Base-by-base conservation (phyloP, 2,888 invertebrate species). In the Polydrusus tereticollis region DNA sequence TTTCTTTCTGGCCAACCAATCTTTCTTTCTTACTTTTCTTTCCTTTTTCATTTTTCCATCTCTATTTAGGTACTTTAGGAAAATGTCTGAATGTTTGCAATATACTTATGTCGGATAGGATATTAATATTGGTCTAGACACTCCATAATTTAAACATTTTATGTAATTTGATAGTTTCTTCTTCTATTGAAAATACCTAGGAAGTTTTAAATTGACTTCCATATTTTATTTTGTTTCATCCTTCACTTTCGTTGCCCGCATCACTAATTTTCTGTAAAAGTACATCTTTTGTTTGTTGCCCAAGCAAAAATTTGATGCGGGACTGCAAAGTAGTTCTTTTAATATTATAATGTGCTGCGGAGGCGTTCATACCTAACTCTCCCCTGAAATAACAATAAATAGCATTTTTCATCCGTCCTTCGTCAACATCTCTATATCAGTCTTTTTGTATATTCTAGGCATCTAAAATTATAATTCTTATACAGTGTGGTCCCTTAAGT, bases 41-140 rank as follows among this genome's bases (percentile, higher is more conserved):
- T 23, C 43, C 6, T 58, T 20, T 14, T 47, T 20, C 21, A 41
- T 2, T 16, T 58, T 66, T 21, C 43, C n/a, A 47, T 68, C 50
- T 60, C 26, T 59, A 18, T 59, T 68, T 47, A 8, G 36, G 36
- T 10, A 10, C 7, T 3, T 41, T 21, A 20, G 67, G 59, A 45
- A 60, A 67, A 14, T 60, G 45, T 16, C 59, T 38, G 26, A 59
- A 67, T 29, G 59, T 67, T 45, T 59, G 60, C 41, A 60, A n/a
- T n/a, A n/a, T n/a, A n/a, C n/a, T 59, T 41, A 20, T 4, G 18
- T 67, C 60, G 16, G 36, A 36, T 5, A 36, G 36, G 36, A 36
- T 36, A 36, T 36, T 36, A 36, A 36, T 36, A 5, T 36, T 36
- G 10, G 36, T 2, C 12, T 5, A 12, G 36, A 36, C 50, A 8